These are phyloP conservation scores for Mythimna lalbum DNA, from an alignment of 2,888 invertebrate genomes.

Conservation along the genomic window DNA sequence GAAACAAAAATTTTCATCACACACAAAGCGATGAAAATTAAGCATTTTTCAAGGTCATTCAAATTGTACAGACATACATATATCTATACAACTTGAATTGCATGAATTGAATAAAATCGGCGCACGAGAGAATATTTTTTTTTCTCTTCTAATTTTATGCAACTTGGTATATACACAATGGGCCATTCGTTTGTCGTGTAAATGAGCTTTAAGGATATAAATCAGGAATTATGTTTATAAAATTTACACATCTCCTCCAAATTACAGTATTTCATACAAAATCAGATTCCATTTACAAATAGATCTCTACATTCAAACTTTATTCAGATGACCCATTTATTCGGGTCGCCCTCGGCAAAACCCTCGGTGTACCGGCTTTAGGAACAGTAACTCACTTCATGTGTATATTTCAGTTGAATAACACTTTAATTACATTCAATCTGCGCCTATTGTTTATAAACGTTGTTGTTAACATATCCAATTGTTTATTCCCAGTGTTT, in stretches of 20 bases:
- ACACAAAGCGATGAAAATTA: too few species aligned
- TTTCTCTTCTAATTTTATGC: too few species aligned
- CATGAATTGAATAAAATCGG: too few species aligned
- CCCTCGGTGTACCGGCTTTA: constrained; percentile 20
- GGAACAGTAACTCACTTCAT: constrained; percentile 40
- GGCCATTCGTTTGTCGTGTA: too few species aligned
- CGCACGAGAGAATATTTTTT: too few species aligned
- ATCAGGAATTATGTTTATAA: background rate
- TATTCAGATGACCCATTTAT: constrained; percentile 46
- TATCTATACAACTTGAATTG: too few species aligned
- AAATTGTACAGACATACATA: too few species aligned
- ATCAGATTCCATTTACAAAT: constrained; percentile 16
- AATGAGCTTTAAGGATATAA: too few species aligned
- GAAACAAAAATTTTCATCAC: too few species aligned
- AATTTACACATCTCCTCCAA: background rate
- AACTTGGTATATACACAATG: too few species aligned
- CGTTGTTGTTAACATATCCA: constrained; percentile 33
- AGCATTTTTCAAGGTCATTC: too few species aligned
- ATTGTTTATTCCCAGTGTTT: constrained; percentile 44
- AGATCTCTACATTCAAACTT: constrained; percentile 16
- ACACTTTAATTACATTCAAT: constrained; percentile 52
- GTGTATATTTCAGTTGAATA: constrained; percentile 39
- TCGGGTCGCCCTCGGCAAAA: constrained; percentile 18
- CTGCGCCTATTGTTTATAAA: constrained; percentile 42
- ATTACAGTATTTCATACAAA: constrained; percentile 5